Conservation (phyloP, 2,113 vertebrate species). For the Potamarius usumacintae region DNA sequence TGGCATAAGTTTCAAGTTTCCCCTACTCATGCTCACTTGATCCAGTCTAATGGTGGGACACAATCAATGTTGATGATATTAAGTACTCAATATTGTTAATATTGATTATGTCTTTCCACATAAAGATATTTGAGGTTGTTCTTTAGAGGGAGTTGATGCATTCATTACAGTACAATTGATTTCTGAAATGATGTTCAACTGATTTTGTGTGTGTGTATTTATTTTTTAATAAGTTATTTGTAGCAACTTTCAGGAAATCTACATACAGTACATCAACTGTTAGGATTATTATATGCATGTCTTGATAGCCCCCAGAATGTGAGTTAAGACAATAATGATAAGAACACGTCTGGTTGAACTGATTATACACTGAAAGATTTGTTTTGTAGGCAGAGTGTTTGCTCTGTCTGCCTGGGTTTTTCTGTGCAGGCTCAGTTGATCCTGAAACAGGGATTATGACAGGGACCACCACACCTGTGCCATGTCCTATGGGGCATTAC, state of each 20-base stretch:
- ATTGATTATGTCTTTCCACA: background rate
- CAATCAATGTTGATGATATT: background rate
- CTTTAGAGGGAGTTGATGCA: background rate
- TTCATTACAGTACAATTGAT: background rate
- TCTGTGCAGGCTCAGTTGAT: slow-evolving; percentile 65
- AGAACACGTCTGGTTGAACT: background rate
- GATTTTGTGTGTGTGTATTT: background rate
- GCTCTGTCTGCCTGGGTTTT: slow-evolving; percentile 78
- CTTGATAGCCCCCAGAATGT: background rate
- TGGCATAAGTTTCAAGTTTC: background rate
- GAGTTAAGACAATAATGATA: background rate
- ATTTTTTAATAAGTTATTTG: background rate
- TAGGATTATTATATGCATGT: background rate
- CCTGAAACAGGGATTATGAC: slow-evolving; percentile 55
- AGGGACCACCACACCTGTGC: slow-evolving; percentile 62
- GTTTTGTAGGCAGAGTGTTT: slow-evolving; percentile 67
- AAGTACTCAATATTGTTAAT: background rate
- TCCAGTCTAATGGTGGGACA: background rate
- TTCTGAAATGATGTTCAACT: background rate
- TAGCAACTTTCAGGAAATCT: background rate
- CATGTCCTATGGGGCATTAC: slow-evolving; percentile 75
- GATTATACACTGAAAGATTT: background rate
- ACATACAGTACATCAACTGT: background rate
- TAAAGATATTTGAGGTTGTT: background rate
- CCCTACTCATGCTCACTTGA: background rate